phyloP scores from a whole-genome alignment of 2,888 invertebrate genomes.

The Pseudoips prasinana region DNA sequence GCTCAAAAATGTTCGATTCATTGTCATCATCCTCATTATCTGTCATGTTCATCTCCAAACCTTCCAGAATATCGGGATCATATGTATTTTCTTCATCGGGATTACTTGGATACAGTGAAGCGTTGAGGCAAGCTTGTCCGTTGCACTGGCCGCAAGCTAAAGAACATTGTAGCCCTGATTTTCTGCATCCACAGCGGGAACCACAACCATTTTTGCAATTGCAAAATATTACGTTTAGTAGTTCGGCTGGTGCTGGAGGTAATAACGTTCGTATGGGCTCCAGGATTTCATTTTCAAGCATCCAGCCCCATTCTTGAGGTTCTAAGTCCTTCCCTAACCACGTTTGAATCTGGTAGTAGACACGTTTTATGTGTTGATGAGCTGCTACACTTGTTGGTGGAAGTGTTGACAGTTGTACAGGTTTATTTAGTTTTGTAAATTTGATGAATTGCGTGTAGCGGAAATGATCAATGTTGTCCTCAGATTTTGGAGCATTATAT shows the following conservation, averaged over 20 bases:
- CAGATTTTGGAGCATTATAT: slow-evolving; percentile 45
- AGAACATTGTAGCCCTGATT: slow-evolving; percentile 22
- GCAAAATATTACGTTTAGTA: slow-evolving; percentile 32
- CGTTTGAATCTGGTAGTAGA: slow-evolving; percentile 33
- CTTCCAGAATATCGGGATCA: slow-evolving; percentile 29
- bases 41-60: slow-evolving; percentile 26
- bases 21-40: slow-evolving; percentile 29
- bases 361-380: slow-evolving; percentile 39
- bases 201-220: slow-evolving; percentile 36
- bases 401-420: slow-evolving; percentile 42
- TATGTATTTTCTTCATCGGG: slow-evolving; percentile 21
- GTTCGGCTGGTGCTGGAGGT: slow-evolving; percentile 21
- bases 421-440: slow-evolving; percentile 40
- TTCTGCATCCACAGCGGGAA: slow-evolving; percentile 28
- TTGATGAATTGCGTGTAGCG: slow-evolving; percentile 35
- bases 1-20: slow-evolving; percentile 23
- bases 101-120: slow-evolving; percentile 22
- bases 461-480: slow-evolving; percentile 23
- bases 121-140: slow-evolving; percentile 18
- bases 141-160: slow-evolving; percentile 26
- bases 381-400: slow-evolving; percentile 41
- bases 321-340: slow-evolving; percentile 35
- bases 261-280: slow-evolving; percentile 38
- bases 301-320: slow-evolving; percentile 34
- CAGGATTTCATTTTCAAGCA: slow-evolving; percentile 36